Evolutionary conservation across 2,113 vertebrate species (phyloP).

Genomic region (Agelaius tricolor): DNA sequence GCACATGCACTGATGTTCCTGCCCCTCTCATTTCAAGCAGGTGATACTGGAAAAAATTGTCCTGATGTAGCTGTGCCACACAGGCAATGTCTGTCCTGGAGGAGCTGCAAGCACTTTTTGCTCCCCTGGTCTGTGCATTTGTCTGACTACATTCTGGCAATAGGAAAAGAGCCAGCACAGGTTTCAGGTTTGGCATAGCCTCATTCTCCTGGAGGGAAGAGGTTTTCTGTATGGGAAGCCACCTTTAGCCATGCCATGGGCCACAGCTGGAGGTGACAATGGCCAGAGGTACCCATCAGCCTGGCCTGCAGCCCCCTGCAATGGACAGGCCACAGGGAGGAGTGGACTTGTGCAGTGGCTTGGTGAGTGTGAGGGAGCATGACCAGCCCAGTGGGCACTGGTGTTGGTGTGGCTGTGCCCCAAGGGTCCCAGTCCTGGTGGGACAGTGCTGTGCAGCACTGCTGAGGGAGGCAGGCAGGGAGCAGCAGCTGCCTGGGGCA

Average conservation of each 20-base stretch:
- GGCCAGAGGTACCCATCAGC: not conserved
- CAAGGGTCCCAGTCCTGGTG: fast-evolving
- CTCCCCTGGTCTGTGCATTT: not conserved
- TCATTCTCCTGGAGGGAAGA: not conserved
- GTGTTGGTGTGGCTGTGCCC: not conserved
- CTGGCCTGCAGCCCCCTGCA: not conserved
- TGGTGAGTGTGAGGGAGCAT: not conserved
- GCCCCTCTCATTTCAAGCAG: not conserved
- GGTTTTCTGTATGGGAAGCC: not conserved
- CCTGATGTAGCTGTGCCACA: not conserved
- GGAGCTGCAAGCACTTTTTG: not conserved
- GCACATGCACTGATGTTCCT: not conserved
- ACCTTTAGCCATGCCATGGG: not conserved
- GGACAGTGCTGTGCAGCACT: fast-evolving
- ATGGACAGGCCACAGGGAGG: not conserved
- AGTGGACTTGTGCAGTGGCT: not conserved
- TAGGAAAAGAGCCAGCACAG: not conserved
- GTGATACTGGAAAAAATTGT: not conserved
- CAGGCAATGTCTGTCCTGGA: fast-evolving
- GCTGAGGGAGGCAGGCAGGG: not conserved
- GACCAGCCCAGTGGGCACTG: fast-evolving
- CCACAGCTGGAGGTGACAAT: not conserved
- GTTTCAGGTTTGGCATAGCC: not conserved
- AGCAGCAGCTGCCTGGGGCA: not conserved
- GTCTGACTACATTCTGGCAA: not conserved